Evolutionary conservation across 2,113 vertebrate genomes (phyloP), one percentile per base, ranked within the genome.

Genomic region (Esox niger): DNA sequence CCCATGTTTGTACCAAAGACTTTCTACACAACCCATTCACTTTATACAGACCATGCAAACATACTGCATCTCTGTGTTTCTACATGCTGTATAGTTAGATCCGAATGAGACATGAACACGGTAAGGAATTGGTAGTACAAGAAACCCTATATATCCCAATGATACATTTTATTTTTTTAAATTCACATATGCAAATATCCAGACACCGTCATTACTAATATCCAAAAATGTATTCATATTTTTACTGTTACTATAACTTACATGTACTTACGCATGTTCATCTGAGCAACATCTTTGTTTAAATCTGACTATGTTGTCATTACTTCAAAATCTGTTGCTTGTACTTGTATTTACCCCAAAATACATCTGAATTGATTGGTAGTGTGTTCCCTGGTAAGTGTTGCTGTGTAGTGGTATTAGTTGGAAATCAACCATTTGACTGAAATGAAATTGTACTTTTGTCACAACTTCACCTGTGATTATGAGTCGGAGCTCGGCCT

Each of bases 1-100:
- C 82, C 86, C 70, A 64, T 64, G 60, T 84, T 66, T 69, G 74
- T 86, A 90, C 91, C 90, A 91, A 91, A 91, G 89, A 90, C 80
- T 79, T 75, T 58, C 67, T 57, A 55, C 62, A 60, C 32, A 35
- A 58, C 30, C 46, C 9, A 54, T 9, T 54, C 25, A 9, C n/a
- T n/a, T n/a, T 60, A 56, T 67, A 69, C 58, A 71, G 60, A 74
- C 60, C 74, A 69, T 70, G 64, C 66, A 63, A 35, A 68, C 73
- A 67, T 67, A 69, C 64, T 49, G 38, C 21, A 29, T 66, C 74
- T 55, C 33, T 54, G 11, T 15, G 30, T 84, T 80, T 75, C 33
- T 71, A 68, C 49, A 46, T 32, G 54, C 23, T 69, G 38, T 60
- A 65, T 21, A 59, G 3, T 20, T 29, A 46, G 29, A 60, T 26